phyloP scores from a whole-genome alignment of 2,888 invertebrate species.

The Capitulum mitella region DNA sequence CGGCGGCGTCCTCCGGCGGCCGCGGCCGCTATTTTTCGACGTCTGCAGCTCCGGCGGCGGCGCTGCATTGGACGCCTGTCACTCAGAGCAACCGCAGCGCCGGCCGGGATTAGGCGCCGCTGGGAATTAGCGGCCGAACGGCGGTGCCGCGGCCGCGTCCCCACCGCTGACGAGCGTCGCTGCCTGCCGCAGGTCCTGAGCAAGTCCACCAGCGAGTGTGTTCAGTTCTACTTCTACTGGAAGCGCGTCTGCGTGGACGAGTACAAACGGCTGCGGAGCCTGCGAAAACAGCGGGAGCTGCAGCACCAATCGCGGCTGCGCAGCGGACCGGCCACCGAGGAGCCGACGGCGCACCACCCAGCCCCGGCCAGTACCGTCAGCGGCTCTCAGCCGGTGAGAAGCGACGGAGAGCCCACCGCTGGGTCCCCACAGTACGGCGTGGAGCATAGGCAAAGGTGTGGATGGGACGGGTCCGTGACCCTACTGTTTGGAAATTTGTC shows the following conservation, averaged over 20 bases:
- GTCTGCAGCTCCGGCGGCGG: too few species aligned
- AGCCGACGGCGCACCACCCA: neutral
- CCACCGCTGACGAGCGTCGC: neutral
- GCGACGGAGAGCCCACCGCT: too few species aligned
- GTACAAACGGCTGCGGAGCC: constrained; percentile 65
- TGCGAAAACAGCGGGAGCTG: constrained; percentile 52
- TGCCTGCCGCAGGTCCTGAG: constrained; percentile 59
- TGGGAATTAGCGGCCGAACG: too few species aligned
- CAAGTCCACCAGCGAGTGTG: constrained; percentile 84
- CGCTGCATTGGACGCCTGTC: too few species aligned
- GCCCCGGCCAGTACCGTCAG: neutral
- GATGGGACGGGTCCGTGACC: too few species aligned
- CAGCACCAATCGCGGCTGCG: neutral
- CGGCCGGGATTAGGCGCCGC: too few species aligned
- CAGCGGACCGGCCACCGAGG: neutral
- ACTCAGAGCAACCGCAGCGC: too few species aligned
- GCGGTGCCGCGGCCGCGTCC: neutral
- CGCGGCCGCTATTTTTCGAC: too few species aligned
- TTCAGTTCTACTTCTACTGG: constrained; percentile 99
- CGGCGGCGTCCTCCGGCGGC: too few species aligned
- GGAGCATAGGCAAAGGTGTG: too few species aligned
- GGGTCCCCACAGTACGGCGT: too few species aligned
- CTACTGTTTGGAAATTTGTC: too few species aligned
- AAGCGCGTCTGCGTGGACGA: constrained; percentile 91
- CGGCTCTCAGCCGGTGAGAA: neutral